Evolutionary conservation across 2,113 vertebrate species (phyloP).

Genomic region (Holacanthus passer): DNA sequence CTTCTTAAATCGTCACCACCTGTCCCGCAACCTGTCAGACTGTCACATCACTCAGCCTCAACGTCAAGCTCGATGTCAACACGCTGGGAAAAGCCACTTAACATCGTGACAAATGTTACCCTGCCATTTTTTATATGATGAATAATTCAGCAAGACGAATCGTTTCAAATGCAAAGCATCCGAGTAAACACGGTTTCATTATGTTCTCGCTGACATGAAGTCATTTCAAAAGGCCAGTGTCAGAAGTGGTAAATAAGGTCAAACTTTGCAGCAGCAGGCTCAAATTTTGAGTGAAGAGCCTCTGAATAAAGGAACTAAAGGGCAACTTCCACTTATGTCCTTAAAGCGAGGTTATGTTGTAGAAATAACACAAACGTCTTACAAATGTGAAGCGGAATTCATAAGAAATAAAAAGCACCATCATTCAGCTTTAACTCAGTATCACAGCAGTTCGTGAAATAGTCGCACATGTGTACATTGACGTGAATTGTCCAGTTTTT

Average conservation of each 20-base stretch:
- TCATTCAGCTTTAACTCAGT: no score
- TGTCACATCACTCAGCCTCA: conserved; percentile 40
- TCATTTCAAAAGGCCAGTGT: background rate
- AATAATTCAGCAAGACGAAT: conserved; percentile 32
- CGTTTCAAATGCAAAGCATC: background rate
- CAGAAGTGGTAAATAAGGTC: background rate
- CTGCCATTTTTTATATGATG: background rate
- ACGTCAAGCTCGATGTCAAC: conserved; percentile 18
- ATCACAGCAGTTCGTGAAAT: no score
- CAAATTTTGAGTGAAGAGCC: background rate
- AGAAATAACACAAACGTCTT: background rate
- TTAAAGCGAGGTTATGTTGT: background rate
- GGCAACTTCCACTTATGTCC: background rate
- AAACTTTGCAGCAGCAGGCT: background rate
- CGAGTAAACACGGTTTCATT: background rate
- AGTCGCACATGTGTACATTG: no score
- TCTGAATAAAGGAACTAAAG: background rate
- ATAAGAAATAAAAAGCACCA: background rate
- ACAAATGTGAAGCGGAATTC: background rate
- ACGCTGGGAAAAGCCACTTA: conserved; percentile 29
- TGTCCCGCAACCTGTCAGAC: conserved; percentile 29
- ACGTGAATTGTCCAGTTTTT: no score
- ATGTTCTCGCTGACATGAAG: background rate
- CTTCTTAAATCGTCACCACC: conserved; percentile 3
- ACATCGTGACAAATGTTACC: conserved; percentile 22